Base-by-base conservation (phyloP, 2,797 vertebrate species). In the Etheostoma perlongum region DNA sequence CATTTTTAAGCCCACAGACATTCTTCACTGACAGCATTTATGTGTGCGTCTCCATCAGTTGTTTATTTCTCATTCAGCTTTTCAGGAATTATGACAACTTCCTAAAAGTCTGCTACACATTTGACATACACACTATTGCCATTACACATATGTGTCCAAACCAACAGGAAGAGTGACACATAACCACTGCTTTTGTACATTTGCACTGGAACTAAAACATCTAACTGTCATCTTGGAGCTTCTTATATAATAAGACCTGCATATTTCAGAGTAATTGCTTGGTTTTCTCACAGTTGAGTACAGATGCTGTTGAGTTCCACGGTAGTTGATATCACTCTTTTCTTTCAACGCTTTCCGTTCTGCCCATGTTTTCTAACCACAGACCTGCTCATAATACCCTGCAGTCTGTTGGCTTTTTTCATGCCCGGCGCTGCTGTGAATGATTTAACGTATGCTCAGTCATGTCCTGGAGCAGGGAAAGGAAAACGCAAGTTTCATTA, bases 361-460 rank as follows among this genome's bases (percentile, higher is more conserved):
- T 7, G 14, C 25, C 67, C 15, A 8, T 72, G 62, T 71, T 88
- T 81, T 80, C 53, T 63, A 72, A 77, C 67, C 74, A 68, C 47
- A 67, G 69, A 75, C 69, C 66, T 66, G 69, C 73, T 86, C 72
- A 64, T 71, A 86, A 85, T 12, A 84, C 61, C 74, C 51, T 14
- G 25, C 53, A 78, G 82, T 72, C 64, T 18, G 62, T 61, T 69
- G 82, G 51, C 67, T 47, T 79, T 72, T 73, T 85, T 68, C 70
- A 76, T 61, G 64, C 21, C 23, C 49, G 25, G 47, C 11, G 3
- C 66, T 83, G 84, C 73, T 85, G 85, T 87, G 84, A 92, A 89
- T 88, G 87, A 91, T 92, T 92, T 81, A 91, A 80, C 81, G 84
- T 84, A 74, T 82, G 82, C 84, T 84, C 68, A 68, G 76, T 88